phyloP scores from a whole-genome alignment of 2,888 invertebrate species.

The Synanthedon formicaeformis region DNA sequence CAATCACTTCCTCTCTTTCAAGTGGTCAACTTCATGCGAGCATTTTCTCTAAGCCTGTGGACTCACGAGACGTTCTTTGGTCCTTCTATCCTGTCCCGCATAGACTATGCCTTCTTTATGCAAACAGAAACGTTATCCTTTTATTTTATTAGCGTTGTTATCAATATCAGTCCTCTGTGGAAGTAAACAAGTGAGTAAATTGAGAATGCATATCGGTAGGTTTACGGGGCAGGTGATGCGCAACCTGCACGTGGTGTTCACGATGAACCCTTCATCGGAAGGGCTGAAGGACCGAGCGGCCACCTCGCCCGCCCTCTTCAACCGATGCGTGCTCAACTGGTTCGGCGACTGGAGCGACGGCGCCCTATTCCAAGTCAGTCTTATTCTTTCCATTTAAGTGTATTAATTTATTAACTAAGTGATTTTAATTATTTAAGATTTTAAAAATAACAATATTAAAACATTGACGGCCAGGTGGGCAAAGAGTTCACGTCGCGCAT shows the following conservation, averaged over 20 bases:
- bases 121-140: not conserved
- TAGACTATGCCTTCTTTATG: not conserved
- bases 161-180: too few relatives aligned
- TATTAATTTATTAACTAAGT: too few relatives aligned
- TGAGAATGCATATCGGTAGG: conserved; percentile 21
- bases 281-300: conserved; percentile 98
- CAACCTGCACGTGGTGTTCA: conserved; percentile 99
- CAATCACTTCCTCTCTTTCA: too few relatives aligned
- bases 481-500: conserved; percentile 96
- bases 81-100: not conserved
- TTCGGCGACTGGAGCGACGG: conserved; percentile 99
- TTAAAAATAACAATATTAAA: too few relatives aligned
- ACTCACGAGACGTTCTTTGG: too few relatives aligned
- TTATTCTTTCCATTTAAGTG: not conserved
- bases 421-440: too few relatives aligned
- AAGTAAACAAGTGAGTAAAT: not conserved
- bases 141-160: too few relatives aligned
- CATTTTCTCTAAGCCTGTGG: too few relatives aligned
- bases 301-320: conserved; percentile 98
- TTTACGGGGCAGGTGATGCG: conserved; percentile 99
- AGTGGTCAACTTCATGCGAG: too few relatives aligned
- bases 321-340: conserved; percentile 99
- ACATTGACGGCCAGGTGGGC: conserved; percentile 74
- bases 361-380: conserved; percentile 84
- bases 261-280: conserved; percentile 99